These are phyloP conservation scores for Cydia strobilella DNA, from an alignment of 1,140 invertebrate species.

Conservation along the genomic window DNA sequence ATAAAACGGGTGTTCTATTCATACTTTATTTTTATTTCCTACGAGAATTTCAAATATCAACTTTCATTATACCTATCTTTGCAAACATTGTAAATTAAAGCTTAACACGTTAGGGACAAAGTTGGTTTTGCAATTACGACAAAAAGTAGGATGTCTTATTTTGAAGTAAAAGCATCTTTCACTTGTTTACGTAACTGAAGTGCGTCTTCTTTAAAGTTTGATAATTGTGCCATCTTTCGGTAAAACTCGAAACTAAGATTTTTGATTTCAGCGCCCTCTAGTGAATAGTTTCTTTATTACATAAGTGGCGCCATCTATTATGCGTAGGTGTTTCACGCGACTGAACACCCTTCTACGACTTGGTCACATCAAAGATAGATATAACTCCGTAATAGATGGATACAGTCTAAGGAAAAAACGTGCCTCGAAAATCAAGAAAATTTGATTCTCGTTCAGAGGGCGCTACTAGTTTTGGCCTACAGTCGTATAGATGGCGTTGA, in stretches of 20 bases:
- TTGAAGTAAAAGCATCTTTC: no score
- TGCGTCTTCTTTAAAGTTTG: neutral
- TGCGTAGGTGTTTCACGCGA: neutral
- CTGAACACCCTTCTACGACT: no score
- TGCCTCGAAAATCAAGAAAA: no score
- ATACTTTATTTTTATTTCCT: slow-evolving; percentile 21
- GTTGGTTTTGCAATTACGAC: neutral
- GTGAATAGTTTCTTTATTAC: neutral
- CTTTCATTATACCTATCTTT: neutral
- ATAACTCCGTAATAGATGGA: no score
- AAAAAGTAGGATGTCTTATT: no score
- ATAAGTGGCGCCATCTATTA: neutral
- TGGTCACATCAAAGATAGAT: no score
- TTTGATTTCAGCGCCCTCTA: neutral
- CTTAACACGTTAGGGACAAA: neutral
- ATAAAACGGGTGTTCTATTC: neutral
- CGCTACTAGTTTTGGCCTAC: no score
- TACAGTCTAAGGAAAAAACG: no score
- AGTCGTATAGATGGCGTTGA: no score
- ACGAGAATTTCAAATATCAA: neutral
- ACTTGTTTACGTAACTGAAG: neutral
- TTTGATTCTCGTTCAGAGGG: no score
- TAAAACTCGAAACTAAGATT: neutral
- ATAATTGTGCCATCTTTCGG: neutral
- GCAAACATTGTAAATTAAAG: neutral